Percentiles rank a stretch among this genome's conserved stretches.
Evolutionary conservation across 2,888 invertebrate genomes (phyloP).

Genomic region (Drosophila limbata): DNA sequence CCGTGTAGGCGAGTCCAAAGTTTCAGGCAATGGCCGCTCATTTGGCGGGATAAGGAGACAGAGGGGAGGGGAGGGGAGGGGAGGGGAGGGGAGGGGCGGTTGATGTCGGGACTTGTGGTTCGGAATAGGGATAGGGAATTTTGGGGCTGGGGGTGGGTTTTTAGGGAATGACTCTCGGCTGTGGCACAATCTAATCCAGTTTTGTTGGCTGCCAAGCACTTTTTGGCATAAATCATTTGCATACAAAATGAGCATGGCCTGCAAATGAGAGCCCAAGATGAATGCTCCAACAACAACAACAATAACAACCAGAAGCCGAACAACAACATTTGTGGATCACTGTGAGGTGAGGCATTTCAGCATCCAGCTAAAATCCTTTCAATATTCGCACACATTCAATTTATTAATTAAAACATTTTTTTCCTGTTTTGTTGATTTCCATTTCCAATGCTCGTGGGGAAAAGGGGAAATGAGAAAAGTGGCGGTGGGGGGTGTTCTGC

Average conservation of each 20-base stretch:
- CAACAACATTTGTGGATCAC: slow-evolving; percentile 24
- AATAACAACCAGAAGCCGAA: slow-evolving; percentile 24
- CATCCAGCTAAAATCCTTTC: slow-evolving; percentile 79
- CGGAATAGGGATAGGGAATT: not conserved
- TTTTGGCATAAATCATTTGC: slow-evolving; percentile 84
- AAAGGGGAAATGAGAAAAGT: not conserved
- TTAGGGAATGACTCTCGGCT: slow-evolving; percentile 66
- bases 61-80: slow-evolving; percentile 24
- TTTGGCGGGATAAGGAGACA: slow-evolving; percentile 36
- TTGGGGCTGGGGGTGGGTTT: slow-evolving; percentile 5
- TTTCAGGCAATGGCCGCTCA: slow-evolving; percentile 68
- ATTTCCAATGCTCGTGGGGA: slow-evolving; percentile 40
- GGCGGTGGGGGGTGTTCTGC: slow-evolving; percentile 44
- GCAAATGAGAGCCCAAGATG: slow-evolving; percentile 76
- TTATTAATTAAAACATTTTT: slow-evolving; percentile 84
- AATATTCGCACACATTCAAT: slow-evolving; percentile 84
- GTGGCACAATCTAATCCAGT: slow-evolving; percentile 79
- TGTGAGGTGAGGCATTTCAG: slow-evolving; percentile 21
- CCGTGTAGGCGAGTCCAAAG: slow-evolving; percentile 56
- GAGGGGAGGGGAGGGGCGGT: slow-evolving; percentile 23
- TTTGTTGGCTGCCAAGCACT: slow-evolving; percentile 71
- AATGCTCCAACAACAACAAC: slow-evolving; percentile 58
- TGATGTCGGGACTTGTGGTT: slow-evolving; percentile 11
- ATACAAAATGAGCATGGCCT: slow-evolving; percentile 82
- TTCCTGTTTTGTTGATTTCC: slow-evolving; percentile 68